These are phyloP conservation scores for Mimachlamys varia DNA, from an alignment of 2,888 invertebrate genomes.

Conservation along the genomic window DNA sequence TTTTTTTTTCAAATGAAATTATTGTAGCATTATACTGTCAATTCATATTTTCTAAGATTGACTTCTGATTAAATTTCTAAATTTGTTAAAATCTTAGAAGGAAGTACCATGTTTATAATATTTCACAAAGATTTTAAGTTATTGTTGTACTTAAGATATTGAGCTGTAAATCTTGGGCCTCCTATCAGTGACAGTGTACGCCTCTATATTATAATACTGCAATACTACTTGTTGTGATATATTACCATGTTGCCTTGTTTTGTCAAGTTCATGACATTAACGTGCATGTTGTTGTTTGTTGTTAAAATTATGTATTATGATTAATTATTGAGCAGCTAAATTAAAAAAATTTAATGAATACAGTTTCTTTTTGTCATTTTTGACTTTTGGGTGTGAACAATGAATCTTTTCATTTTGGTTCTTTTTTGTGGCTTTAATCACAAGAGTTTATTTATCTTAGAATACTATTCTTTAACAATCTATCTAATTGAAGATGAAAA, in stretches of 20 bases:
- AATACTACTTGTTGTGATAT: neutral
- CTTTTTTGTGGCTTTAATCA: no score
- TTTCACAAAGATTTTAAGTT: neutral
- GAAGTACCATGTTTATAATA: neutral
- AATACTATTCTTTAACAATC: no score
- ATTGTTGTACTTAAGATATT: neutral
- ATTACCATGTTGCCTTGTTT: conserved; percentile 23
- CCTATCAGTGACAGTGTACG: neutral
- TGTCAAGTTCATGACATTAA: conserved; percentile 21
- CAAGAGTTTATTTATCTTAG: no score
- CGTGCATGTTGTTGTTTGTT: conserved; percentile 18
- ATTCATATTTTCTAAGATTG: no score
- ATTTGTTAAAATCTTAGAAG: neutral
- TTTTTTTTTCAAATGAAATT: neutral
- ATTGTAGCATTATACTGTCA: no score
- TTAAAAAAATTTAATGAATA: neutral
- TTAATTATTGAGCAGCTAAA: conserved; percentile 33
- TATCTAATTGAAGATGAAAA: no score
- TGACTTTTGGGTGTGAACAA: neutral
- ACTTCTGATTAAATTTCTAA: neutral
- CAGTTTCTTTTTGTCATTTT: neutral
- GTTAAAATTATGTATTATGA: conserved; percentile 8
- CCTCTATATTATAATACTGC: neutral
- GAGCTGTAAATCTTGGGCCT: neutral
- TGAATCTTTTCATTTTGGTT: neutral